These are phyloP conservation scores for Drosophila dives DNA, from an alignment of 2,888 invertebrate species.

Conservation along the genomic window DNA sequence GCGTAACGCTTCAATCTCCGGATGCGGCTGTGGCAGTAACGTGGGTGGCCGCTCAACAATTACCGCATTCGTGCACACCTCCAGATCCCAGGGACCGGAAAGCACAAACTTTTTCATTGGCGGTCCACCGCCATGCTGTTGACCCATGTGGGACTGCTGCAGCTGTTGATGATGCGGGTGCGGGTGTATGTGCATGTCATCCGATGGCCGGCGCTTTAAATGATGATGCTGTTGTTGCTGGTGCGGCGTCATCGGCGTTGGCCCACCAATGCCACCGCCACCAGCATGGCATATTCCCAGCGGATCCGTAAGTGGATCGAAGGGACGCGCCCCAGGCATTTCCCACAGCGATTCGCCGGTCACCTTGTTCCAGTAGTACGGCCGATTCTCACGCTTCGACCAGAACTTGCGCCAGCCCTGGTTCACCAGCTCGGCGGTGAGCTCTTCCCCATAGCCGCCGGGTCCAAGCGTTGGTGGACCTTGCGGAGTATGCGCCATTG, in stretches of 20 bases:
- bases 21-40: slow-evolving; percentile 95
- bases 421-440: slow-evolving; percentile 86
- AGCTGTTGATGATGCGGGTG: slow-evolving; percentile 68
- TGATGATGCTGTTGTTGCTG: slow-evolving; percentile 77
- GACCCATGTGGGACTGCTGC: slow-evolving; percentile 67
- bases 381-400: slow-evolving; percentile 97
- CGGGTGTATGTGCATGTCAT: slow-evolving; percentile 83
- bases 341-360: slow-evolving; percentile 99
- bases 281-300: slow-evolving; percentile 85
- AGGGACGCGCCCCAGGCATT: slow-evolving; percentile 92
- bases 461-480: slow-evolving; percentile 80
- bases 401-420: slow-evolving; percentile 99
- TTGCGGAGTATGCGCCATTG: slow-evolving; percentile 83
- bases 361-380: slow-evolving; percentile 98
- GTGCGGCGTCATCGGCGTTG: slow-evolving; percentile 77
- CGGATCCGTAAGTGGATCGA: slow-evolving; percentile 96
- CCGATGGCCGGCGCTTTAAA: slow-evolving; percentile 83
- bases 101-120: slow-evolving; percentile 94
- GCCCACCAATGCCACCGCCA: slow-evolving; percentile 57
- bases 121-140: slow-evolving; percentile 87
- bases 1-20: slow-evolving; percentile 95
- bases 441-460: slow-evolving; percentile 83
- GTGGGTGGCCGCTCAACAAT: slow-evolving; percentile 92
- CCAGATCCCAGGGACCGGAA: slow-evolving; percentile 97
- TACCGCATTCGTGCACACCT: slow-evolving; percentile 95